Percentiles rank a stretch among this genome's conserved stretches.
Evolutionary conservation across 1,140 invertebrate species (phyloP).

Genomic region (Plectrocnemia conspersa): DNA sequence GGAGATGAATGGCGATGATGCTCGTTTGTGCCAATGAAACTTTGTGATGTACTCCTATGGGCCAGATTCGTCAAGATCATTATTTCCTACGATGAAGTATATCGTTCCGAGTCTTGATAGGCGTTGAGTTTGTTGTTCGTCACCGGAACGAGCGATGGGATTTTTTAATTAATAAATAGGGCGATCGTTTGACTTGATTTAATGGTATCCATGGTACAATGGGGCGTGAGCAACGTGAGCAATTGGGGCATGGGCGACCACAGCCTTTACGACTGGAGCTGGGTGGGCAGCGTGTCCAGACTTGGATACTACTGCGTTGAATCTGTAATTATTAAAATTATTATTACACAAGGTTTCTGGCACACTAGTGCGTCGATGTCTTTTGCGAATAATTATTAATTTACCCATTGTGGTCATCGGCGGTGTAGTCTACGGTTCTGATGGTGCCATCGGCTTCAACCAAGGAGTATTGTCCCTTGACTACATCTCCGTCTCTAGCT

Average conservation of each 20-base stretch:
- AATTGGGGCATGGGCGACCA: slow-evolving; percentile 30
- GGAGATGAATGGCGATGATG: neutral
- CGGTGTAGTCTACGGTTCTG: slow-evolving; percentile 52
- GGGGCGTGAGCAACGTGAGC: slow-evolving; percentile 42
- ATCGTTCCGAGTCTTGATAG: neutral
- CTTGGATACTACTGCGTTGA: slow-evolving; percentile 62
- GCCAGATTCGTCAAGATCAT: slow-evolving; percentile 1
- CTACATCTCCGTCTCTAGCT: slow-evolving; percentile 49
- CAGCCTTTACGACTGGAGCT: slow-evolving; percentile 24
- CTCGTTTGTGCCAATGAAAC: too few relatives aligned
- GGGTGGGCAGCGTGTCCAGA: slow-evolving; percentile 46
- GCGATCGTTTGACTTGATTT: slow-evolving; percentile 26
- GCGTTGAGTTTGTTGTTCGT: too few relatives aligned
- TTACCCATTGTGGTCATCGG: slow-evolving; percentile 51
- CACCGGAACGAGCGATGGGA: slow-evolving; percentile 10
- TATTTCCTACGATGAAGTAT: neutral
- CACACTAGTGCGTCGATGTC: neutral
- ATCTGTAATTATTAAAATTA: slow-evolving; percentile 39
- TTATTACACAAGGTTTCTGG: neutral
- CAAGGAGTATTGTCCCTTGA: slow-evolving; percentile 55
- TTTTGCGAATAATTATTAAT: slow-evolving; percentile 3
- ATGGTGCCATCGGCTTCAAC: slow-evolving; percentile 54
- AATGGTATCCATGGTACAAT: slow-evolving; percentile 48
- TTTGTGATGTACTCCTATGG: too few relatives aligned
- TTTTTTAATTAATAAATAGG: slow-evolving; percentile 12